phyloP scores from a whole-genome alignment of 2,888 invertebrate genomes.

The Hypercompe scribonia region DNA sequence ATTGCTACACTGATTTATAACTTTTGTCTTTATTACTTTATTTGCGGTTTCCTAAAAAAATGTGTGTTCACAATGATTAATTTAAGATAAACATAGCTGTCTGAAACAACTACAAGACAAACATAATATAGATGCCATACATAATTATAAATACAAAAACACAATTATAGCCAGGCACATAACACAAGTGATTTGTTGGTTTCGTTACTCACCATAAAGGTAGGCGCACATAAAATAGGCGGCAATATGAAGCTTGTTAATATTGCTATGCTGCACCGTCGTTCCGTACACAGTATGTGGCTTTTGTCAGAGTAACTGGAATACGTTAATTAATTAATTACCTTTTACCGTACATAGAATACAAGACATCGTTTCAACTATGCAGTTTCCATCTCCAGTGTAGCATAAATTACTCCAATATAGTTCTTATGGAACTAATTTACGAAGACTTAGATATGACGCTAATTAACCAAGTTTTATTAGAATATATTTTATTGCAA shows the following conservation, averaged over 20 bases:
- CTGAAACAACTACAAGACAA: background rate
- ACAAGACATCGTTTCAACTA: background rate
- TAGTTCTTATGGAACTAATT: background rate
- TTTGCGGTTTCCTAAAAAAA: background rate
- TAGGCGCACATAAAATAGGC: constrained; percentile 93
- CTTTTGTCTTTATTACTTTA: no score
- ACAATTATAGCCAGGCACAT: background rate
- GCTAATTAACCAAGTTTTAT: background rate
- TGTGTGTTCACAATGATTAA: background rate
- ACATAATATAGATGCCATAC: background rate
- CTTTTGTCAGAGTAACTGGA: constrained; percentile 93
- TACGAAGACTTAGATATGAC: background rate
- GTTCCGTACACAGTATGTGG: constrained; percentile 91
- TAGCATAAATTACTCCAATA: background rate
- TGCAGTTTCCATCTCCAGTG: background rate
- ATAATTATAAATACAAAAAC: background rate
- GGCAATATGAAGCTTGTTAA: constrained; percentile 91
- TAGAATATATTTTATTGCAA: no score
- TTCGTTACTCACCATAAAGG: constrained; percentile 88
- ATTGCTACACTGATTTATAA: background rate
- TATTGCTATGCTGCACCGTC: constrained; percentile 92
- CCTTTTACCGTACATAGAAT: background rate
- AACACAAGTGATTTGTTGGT: background rate
- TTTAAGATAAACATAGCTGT: background rate
- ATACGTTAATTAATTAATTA: constrained; percentile 30